These are phyloP conservation scores for Oreortyx pictus DNA, from an alignment of 2,797 vertebrate genomes.

Conservation along the genomic window DNA sequence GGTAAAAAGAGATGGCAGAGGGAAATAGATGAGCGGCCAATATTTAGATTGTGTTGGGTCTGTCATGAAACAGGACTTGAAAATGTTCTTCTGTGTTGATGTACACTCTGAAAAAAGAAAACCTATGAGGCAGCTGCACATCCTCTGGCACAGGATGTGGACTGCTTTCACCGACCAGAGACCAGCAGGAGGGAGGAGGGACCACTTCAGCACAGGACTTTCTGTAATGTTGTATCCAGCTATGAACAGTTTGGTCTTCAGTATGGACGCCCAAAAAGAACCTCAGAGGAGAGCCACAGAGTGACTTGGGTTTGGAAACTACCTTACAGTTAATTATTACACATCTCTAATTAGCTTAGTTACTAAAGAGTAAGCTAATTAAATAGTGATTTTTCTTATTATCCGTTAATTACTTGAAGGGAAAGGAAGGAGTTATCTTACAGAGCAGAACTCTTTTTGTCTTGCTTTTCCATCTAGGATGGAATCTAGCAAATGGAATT, in stretches of 20 bases:
- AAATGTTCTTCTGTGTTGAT: neutral
- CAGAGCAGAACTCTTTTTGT: conserved; percentile 10
- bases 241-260: neutral
- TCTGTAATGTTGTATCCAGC: neutral
- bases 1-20: neutral
- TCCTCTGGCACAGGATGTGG: neutral
- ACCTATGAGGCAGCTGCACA: neutral
- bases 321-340: neutral
- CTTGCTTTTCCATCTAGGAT: conserved; percentile 29
- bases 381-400: conserved; percentile 23
- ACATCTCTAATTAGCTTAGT: neutral
- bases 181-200: neutral
- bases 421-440: neutral
- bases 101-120: neutral
- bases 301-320: neutral
- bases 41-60: neutral
- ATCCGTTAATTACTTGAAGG: neutral
- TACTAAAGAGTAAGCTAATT: neutral
- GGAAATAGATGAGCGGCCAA: rapidly evolving
- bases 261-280: neutral
- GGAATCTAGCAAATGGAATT: conserved; percentile 1
- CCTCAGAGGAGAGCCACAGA: neutral
- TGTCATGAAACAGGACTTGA: neutral
- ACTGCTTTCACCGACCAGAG: neutral
- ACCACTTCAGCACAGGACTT: neutral